Conservation (phyloP, 2,888 invertebrate species). For the Sclerodermus sp. region DNA sequence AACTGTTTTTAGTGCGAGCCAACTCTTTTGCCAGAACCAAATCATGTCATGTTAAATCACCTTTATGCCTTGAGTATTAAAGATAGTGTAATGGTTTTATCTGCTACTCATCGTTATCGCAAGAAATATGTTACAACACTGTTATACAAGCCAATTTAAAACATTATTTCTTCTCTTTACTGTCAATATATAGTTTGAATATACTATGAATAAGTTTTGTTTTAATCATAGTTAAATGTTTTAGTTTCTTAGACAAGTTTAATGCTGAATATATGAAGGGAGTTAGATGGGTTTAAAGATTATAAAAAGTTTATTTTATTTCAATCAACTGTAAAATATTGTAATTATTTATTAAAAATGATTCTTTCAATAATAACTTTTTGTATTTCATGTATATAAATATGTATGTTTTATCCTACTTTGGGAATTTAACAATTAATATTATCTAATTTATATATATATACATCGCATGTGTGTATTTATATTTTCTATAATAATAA, state of each 20-base stretch:
- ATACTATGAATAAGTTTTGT: neutral
- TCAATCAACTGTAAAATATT: slow-evolving; percentile 35
- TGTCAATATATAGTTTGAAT: neutral
- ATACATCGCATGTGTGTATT: neutral
- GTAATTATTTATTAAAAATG: slow-evolving; percentile 44
- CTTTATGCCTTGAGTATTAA: slow-evolving; percentile 99
- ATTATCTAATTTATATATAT: slow-evolving; percentile 8
- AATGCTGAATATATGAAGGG: slow-evolving; percentile 6
- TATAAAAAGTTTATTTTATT: slow-evolving; percentile 19
- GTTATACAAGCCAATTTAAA: slow-evolving; percentile 94
- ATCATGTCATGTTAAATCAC: slow-evolving; percentile 99
- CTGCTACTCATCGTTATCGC: slow-evolving; percentile 96
- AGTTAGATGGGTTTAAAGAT: neutral
- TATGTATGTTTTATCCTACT: neutral
- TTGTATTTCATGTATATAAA: neutral
- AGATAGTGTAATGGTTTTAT: slow-evolving; percentile 99
- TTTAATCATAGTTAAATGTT: neutral
- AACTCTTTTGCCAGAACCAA: slow-evolving; percentile 97
- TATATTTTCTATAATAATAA: slow-evolving; percentile 7
- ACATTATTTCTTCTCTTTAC: slow-evolving; percentile 26
- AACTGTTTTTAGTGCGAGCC: slow-evolving; percentile 86
- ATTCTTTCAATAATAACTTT: neutral
- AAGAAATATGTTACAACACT: slow-evolving; percentile 99
- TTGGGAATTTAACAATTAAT: slow-evolving; percentile 12
- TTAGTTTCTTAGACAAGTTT: slow-evolving; percentile 20